Conservation (phyloP, 2,113 vertebrate genomes). For the Trochalopteron elliotii region DNA sequence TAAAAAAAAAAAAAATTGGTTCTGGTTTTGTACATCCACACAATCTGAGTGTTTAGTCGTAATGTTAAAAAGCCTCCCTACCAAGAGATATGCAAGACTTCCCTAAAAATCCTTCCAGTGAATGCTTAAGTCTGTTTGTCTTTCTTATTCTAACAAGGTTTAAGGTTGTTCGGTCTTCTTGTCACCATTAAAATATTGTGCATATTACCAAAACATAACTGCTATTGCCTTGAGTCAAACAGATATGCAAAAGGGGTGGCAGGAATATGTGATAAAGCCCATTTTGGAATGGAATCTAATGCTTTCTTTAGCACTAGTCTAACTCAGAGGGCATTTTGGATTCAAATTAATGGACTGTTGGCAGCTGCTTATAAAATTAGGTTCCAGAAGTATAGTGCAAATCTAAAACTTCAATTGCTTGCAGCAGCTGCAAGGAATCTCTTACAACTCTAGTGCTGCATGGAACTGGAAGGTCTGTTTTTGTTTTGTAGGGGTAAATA, state of each 20-base stretch:
- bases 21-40: not conserved
- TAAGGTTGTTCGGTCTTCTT: conserved; percentile 41
- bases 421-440: conserved; percentile 40
- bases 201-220: conserved; percentile 25
- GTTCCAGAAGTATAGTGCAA: conserved; percentile 58
- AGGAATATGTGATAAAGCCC: conserved; percentile 59
- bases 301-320: conserved; percentile 54
- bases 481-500: not conserved
- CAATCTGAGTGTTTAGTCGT: not conserved
- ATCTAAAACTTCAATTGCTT: conserved; percentile 46
- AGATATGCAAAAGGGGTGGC: conserved; percentile 46
- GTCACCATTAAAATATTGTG: conserved; percentile 36
- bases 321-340: conserved; percentile 60
- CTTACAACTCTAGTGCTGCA: not conserved
- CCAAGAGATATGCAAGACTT: not conserved
- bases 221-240: conserved; percentile 53
- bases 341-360: conserved; percentile 70
- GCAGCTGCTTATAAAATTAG: conserved; percentile 71
- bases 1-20: not conserved
- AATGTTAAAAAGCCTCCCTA: not conserved
- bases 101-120: conserved; percentile 36
- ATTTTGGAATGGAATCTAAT: conserved; percentile 60
- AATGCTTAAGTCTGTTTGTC: conserved; percentile 8
- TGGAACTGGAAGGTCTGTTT: conserved; percentile 1
- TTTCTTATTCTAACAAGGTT: conserved; percentile 42